Base-by-base conservation (phyloP, 2,113 vertebrate genomes). In the Podiceps cristatus region DNA sequence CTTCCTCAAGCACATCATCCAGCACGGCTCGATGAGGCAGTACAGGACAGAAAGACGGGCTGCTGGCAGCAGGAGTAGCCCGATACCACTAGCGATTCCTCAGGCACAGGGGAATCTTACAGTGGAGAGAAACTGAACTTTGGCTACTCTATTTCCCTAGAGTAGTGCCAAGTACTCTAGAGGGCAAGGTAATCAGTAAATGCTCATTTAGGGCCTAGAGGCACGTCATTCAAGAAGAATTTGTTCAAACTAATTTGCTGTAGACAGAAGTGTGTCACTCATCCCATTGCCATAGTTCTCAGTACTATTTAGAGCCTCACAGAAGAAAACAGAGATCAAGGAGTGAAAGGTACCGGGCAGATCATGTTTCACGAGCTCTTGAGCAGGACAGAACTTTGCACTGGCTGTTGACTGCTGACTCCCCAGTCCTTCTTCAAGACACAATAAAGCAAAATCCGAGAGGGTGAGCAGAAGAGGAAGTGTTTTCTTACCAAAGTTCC, bases 401-500 rank as follows among this genome's bases (percentile, higher is more conserved):
- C 15, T 35, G 53, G 37, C 13, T 64, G 10, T 10, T 75, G 13
- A 10, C 83, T 85, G 67, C 23, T 7, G 14, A 92, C 42, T 23
- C 4, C 19, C 17, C 29, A 81, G 23, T 29, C 42, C 35, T 68
- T n/a, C 44, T n/a, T 95, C 47, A 44, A 72, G 18, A 55, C 4
- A 49, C 0, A 1, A 42, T 11, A 50, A 79, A 77, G n/a, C 6
- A 88, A 93, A 94, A 56, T 40, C 19, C 45, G 37, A 74, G 23
- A 45, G 0, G 3, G 44, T 35, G 49, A 95, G 42, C 18, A 86
- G 13, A 63, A 56, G 29, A 72, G 15, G 20, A 85, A 82, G 27
- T 37, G 10, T 89, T 96, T 92, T 89, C 99, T 99, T 97, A 99
- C 99, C 99, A 45, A 99, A 98, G 97, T 98, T 99, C 22, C 99